phyloP scores from a whole-genome alignment of 2,797 vertebrate genomes.

The Sarcoramphus papa region DNA sequence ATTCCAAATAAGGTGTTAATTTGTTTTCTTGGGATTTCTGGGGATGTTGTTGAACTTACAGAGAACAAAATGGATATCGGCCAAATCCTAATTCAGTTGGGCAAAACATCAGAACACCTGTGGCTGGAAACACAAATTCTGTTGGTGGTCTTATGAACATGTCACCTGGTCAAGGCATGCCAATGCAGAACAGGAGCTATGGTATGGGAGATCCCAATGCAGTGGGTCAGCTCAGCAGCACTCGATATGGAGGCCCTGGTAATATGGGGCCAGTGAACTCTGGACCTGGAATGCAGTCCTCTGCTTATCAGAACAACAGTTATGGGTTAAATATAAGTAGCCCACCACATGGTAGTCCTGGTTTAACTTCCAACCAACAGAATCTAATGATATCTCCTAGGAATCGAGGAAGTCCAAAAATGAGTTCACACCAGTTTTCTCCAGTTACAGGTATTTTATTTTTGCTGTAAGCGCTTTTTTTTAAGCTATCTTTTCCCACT shows the following conservation, averaged over 20 bases:
- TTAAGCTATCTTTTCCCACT: neutral
- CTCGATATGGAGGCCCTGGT: slow-evolving; percentile 74
- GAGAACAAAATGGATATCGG: slow-evolving; percentile 91
- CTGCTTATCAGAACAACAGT: slow-evolving; percentile 83
- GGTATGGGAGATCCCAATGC: slow-evolving; percentile 80
- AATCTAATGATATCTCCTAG: slow-evolving; percentile 91
- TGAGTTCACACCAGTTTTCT: slow-evolving; percentile 90
- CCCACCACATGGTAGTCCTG: slow-evolving; percentile 87
- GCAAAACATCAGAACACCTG: slow-evolving; percentile 81
- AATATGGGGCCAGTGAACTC: slow-evolving; percentile 75
- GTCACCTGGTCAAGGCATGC: slow-evolving; percentile 77
- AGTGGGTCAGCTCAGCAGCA: slow-evolving; percentile 80
- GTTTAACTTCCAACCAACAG: slow-evolving; percentile 83
- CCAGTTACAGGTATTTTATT: slow-evolving; percentile 85
- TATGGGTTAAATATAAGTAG: slow-evolving; percentile 90
- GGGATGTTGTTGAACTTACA: slow-evolving; percentile 60
- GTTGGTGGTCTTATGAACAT: slow-evolving; percentile 83
- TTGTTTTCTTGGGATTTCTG: slow-evolving; percentile 12
- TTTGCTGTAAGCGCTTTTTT: neutral
- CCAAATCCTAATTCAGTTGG: slow-evolving; percentile 77
- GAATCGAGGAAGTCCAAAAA: slow-evolving; percentile 92
- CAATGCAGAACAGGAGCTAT: slow-evolving; percentile 81
- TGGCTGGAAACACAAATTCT: slow-evolving; percentile 77
- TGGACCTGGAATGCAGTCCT: slow-evolving; percentile 74
- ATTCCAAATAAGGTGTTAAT: neutral